Evolutionary conservation across 2,113 vertebrate species (phyloP).

Genomic region (Trematocara macrostoma): DNA sequence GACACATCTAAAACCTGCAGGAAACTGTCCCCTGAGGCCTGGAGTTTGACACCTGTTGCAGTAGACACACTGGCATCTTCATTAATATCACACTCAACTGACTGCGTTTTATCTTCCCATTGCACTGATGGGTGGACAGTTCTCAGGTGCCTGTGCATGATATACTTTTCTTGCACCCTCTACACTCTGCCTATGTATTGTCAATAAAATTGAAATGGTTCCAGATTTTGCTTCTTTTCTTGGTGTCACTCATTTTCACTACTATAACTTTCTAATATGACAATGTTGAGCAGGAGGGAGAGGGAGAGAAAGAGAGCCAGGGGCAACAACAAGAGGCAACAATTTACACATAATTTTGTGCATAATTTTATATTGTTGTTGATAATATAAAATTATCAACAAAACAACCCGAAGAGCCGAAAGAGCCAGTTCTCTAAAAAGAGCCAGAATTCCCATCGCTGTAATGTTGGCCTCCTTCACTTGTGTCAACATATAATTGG

Average conservation of each 20-base stretch:
- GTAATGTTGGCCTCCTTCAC: neutral
- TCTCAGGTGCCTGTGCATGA: neutral
- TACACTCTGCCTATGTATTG: neutral
- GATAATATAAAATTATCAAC: neutral
- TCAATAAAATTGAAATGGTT: neutral
- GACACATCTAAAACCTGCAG: neutral
- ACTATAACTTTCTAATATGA: neutral
- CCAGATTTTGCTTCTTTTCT: neutral
- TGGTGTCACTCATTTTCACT: neutral
- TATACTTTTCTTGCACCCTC: neutral
- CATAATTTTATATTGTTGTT: neutral
- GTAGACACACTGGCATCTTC: neutral
- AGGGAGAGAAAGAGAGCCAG: neutral
- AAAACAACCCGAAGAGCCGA: neutral
- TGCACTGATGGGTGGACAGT: neutral
- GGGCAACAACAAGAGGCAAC: neutral
- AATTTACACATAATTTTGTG: neutral
- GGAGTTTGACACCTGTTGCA: neutral
- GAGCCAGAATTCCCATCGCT: neutral
- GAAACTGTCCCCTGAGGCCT: neutral
- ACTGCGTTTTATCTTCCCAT: neutral
- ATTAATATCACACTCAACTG: neutral
- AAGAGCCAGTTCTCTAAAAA: neutral
- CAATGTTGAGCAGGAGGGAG: neutral
- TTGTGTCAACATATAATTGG: neutral